Conservation (phyloP, 2,888 invertebrate genomes). For the Plagodis dolabraria region DNA sequence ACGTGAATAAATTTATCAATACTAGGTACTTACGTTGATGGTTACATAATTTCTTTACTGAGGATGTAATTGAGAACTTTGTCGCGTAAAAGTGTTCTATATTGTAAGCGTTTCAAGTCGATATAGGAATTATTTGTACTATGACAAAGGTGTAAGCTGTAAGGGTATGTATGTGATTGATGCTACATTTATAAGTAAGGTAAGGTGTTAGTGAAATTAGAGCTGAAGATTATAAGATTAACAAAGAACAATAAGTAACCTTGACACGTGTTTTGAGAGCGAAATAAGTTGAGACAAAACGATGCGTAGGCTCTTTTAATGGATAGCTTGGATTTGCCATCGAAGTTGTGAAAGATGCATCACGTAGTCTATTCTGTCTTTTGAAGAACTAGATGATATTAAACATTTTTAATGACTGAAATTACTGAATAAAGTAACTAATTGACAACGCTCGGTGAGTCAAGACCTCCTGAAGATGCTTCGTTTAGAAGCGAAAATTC, state of each 20-base stretch:
- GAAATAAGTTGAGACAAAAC: conserved; percentile 12
- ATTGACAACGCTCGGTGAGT: too few species aligned
- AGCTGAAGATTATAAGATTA: conserved; percentile 29
- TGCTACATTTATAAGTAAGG: conserved; percentile 23
- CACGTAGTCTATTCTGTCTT: too few species aligned
- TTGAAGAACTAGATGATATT: too few species aligned
- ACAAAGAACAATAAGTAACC: conserved; percentile 24
- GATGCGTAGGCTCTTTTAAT: conserved; percentile 22
- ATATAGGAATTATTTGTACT: neutral
- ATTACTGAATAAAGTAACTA: too few species aligned
- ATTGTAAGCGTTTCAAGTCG: neutral
- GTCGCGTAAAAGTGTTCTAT: neutral
- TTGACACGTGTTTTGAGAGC: conserved; percentile 17
- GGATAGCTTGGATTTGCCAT: conserved; percentile 2
- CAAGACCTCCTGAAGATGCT: too few species aligned
- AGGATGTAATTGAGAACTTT: neutral
- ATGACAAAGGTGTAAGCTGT: conserved; percentile 9
- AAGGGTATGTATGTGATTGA: conserved; percentile 1
- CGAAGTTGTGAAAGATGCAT: too few species aligned
- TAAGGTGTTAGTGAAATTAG: conserved; percentile 30
- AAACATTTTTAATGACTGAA: too few species aligned
- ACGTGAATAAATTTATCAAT: neutral
- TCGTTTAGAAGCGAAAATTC: too few species aligned
- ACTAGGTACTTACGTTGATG: neutral
- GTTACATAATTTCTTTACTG: neutral